Percentiles rank a stretch among this genome's conserved stretches.
Evolutionary conservation across 2,113 vertebrate genomes (phyloP).

Genomic region (Corvus moneduloides): DNA sequence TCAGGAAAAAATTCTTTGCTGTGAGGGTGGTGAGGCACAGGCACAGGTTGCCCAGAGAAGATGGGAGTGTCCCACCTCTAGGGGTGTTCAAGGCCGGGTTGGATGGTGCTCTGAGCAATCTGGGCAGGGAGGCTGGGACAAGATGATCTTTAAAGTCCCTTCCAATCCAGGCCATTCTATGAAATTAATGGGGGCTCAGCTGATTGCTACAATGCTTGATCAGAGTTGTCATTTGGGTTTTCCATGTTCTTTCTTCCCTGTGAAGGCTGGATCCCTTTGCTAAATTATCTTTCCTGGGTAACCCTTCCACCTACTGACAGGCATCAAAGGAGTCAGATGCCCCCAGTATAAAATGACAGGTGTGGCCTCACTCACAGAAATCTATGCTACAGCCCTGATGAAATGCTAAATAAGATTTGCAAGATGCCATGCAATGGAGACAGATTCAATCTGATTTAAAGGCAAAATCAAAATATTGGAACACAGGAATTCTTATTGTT

Average conservation of each 20-base stretch:
- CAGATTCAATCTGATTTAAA: neutral
- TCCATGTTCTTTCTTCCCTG: neutral
- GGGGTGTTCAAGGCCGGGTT: neutral
- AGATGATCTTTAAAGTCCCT: neutral
- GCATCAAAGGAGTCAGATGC: neutral
- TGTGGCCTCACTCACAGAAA: neutral
- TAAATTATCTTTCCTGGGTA: neutral
- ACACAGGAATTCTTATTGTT: neutral
- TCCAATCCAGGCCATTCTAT: neutral
- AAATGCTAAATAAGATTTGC: neutral
- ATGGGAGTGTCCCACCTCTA: neutral
- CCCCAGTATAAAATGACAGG: neutral
- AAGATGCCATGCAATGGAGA: neutral
- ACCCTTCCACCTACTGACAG: neutral
- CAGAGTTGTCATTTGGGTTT: neutral
- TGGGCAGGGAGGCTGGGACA: accelerated
- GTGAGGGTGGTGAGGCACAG: neutral
- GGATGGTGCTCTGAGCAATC: neutral
- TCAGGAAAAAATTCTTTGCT: neutral
- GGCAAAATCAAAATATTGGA: neutral
- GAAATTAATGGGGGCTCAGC: neutral
- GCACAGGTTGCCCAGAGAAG: neutral
- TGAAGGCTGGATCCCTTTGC: neutral
- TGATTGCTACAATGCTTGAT: neutral
- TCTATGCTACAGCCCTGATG: neutral